These are phyloP conservation scores for Pedionomus torquatus DNA, from an alignment of 2,113 vertebrate genomes.

Conservation along the genomic window DNA sequence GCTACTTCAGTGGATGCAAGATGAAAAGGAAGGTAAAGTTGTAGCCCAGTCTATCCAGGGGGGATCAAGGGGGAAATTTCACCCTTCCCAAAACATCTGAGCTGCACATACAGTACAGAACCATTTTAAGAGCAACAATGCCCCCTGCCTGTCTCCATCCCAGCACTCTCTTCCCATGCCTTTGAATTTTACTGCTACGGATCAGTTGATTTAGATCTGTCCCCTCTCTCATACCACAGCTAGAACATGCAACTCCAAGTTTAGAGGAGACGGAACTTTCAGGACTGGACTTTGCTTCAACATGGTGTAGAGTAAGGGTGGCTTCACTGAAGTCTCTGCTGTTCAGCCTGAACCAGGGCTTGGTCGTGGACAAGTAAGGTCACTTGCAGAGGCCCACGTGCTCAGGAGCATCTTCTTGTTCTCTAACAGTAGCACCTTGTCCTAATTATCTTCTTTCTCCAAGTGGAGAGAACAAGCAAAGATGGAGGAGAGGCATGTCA, in stretches of 20 bases:
- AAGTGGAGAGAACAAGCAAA: background rate
- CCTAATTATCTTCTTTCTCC: background rate
- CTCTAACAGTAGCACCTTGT: background rate
- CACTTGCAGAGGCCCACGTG: background rate
- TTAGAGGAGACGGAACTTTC: background rate
- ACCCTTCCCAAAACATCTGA: background rate
- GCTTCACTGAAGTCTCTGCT: background rate
- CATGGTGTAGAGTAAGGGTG: background rate
- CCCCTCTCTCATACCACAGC: background rate
- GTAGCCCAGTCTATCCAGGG: background rate
- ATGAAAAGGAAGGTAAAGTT: background rate
- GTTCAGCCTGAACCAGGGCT: background rate
- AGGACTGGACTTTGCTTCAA: background rate
- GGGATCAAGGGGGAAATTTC: background rate
- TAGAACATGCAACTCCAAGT: background rate
- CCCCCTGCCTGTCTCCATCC: conserved; percentile 52
- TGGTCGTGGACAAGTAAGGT: background rate
- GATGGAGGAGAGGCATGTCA: background rate
- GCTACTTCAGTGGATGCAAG: background rate
- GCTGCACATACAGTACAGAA: background rate
- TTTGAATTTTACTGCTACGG: background rate
- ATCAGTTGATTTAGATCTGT: background rate
- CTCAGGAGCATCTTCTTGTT: background rate
- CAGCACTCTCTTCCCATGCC: background rate
- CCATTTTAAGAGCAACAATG: conserved; percentile 63